A percentile compares a stretch with the other conserved stretches of the same genome.
These are phyloP conservation scores for Chironomus tentans DNA, from an alignment of 2,888 invertebrate genomes.

Conservation along the genomic window DNA sequence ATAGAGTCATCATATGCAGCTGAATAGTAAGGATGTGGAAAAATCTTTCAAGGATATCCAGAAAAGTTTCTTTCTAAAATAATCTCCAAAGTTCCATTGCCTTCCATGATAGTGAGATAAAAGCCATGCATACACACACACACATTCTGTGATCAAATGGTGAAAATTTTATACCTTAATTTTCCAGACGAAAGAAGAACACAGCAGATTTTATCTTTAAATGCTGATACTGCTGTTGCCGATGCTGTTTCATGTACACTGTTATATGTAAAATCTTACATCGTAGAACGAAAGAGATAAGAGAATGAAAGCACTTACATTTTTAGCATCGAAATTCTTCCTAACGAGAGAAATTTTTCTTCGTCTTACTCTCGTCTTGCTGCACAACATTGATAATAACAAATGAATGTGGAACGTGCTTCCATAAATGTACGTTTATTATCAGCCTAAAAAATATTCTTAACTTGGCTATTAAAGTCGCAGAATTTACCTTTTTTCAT, in stretches of 20 bases:
- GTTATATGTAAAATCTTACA: background rate
- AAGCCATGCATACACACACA: too few relatives aligned
- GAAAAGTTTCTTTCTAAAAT: background rate
- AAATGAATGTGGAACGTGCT: background rate
- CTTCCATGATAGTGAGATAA: too few relatives aligned
- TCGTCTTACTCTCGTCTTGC: background rate
- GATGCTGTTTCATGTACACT: background rate
- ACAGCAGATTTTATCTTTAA: background rate
- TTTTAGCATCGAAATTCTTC: background rate
- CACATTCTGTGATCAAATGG: background rate
- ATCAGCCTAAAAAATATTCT: background rate
- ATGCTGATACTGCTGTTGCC: background rate
- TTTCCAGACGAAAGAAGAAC: background rate
- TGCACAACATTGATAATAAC: background rate
- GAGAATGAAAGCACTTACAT: background rate
- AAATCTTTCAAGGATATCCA: too few relatives aligned
- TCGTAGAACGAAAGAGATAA: background rate
- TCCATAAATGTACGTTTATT: background rate
- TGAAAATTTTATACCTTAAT: slow-evolving; percentile 8
- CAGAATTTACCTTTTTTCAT: too few relatives aligned
- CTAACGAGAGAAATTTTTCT: background rate
- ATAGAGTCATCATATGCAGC: too few relatives aligned
- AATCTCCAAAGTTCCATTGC: background rate
- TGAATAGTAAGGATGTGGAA: too few relatives aligned
- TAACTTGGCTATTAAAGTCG: too few relatives aligned